Percentiles rank a stretch among this genome's conserved stretches.
Conservation (phyloP, 2,113 vertebrate genomes). For the Aleadryas rufinucha region DNA sequence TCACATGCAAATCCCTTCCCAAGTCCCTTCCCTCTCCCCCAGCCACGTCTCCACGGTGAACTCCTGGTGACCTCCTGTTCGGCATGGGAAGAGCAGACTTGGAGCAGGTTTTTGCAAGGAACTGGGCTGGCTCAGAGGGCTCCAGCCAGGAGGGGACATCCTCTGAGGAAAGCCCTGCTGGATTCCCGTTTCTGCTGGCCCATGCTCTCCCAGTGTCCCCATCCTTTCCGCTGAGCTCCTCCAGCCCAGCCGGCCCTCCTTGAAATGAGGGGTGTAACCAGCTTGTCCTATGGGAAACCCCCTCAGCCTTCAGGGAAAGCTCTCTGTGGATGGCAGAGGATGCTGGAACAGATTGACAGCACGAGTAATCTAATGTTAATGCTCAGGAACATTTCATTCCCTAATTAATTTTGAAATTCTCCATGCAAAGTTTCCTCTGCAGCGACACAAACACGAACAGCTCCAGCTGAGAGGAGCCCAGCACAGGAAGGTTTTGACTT, state of each 20-base stretch:
- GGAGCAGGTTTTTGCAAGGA: background rate
- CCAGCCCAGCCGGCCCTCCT: background rate
- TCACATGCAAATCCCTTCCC: conserved; percentile 61
- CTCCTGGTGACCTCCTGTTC: conserved; percentile 40
- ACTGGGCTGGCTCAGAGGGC: background rate
- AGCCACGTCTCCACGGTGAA: conserved; percentile 1
- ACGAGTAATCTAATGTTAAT: background rate
- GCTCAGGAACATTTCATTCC: background rate
- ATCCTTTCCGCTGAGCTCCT: background rate
- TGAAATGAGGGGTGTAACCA: background rate
- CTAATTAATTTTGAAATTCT: background rate
- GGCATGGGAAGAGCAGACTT: background rate
- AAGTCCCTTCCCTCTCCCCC: background rate
- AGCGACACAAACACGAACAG: background rate
- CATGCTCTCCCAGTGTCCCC: background rate
- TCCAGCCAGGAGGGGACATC: background rate
- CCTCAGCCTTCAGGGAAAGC: background rate
- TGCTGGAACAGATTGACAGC: background rate
- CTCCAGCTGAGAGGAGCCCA: background rate
- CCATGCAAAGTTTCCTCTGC: background rate
- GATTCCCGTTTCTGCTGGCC: background rate
- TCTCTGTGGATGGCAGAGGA: background rate
- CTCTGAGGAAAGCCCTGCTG: background rate
- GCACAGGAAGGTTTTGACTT: background rate
- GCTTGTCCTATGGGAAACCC: background rate